A percentile compares a stretch with the other conserved stretches of the same genome.
phyloP scores from a whole-genome alignment of 37 sponge, comb jelly and placozoan species.

The Geodia barretti region DNA sequence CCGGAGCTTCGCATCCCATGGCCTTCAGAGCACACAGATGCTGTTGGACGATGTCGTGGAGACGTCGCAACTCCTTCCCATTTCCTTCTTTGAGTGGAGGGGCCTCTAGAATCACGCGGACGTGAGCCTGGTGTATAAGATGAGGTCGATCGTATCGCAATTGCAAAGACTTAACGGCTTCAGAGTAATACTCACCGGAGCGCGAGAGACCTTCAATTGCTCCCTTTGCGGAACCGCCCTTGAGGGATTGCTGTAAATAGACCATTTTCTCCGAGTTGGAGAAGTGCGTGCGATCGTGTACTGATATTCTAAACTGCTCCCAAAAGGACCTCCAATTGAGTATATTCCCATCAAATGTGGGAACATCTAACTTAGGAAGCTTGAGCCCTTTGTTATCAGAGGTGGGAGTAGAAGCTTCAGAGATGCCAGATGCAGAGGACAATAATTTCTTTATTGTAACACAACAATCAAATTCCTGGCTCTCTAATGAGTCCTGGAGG shows the following conservation, averaged over 20 bases:
- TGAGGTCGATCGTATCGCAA: slow-evolving; percentile 1
- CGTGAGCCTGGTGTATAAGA: slow-evolving; percentile 34
- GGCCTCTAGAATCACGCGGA: slow-evolving; percentile 25
- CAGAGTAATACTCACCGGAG: slow-evolving; percentile 9
- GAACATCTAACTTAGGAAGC: slow-evolving; percentile 10
- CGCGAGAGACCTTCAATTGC: slow-evolving; percentile 14
- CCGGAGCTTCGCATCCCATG: slow-evolving; percentile 12
- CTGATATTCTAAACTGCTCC: slow-evolving; percentile 13
- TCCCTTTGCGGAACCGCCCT: slow-evolving; percentile 2
- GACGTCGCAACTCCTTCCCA: slow-evolving; percentile 28
- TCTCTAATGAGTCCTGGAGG: no score
- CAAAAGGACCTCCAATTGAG: slow-evolving; percentile 20
- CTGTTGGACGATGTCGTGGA: slow-evolving; percentile 28
- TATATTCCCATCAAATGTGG: slow-evolving; percentile 17
- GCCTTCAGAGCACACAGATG: slow-evolving; percentile 38
- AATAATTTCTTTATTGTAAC: slow-evolving; percentile 1
- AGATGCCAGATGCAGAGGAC: not conserved
- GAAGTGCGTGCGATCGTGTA: not conserved
- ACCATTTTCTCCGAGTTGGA: slow-evolving; percentile 18
- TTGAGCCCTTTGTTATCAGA: not conserved
- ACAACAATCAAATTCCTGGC: no score
- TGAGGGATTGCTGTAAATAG: slow-evolving; percentile 20
- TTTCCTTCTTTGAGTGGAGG: slow-evolving; percentile 28
- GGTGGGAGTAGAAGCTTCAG: not conserved
- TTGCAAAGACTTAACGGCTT: slow-evolving; percentile 10